Conservation (phyloP, 2,113 vertebrate genomes). For the Scomber japonicus region DNA sequence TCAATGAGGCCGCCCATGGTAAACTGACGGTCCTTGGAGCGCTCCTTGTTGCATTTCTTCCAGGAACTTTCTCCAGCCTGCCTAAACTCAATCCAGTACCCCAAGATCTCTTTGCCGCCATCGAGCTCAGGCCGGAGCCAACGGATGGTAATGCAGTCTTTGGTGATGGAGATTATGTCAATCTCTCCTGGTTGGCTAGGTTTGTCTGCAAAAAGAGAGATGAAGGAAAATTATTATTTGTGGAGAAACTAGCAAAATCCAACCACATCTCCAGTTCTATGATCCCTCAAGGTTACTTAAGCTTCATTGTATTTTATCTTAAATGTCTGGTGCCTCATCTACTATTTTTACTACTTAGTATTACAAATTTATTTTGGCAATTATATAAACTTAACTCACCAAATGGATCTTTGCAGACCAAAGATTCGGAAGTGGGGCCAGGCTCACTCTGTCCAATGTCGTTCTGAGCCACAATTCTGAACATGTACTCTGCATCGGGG, state of each 20-base stretch:
- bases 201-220: constrained; percentile 88
- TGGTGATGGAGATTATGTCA: constrained; percentile 94
- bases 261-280: no score
- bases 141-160: constrained; percentile 96
- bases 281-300: no score
- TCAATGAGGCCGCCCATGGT: constrained; percentile 96
- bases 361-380: not conserved
- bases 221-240: not conserved
- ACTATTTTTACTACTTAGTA: no score
- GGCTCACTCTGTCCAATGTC: constrained; percentile 95
- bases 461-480: constrained; percentile 96
- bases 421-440: constrained; percentile 91
- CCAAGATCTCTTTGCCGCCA: constrained; percentile 97
- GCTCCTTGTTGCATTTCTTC: constrained; percentile 98
- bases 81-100: constrained; percentile 98
- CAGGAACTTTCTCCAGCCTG: constrained; percentile 95
- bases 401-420: constrained; percentile 98
- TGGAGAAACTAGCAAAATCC: not conserved
- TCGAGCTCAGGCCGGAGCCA: constrained; percentile 96
- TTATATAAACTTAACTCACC: constrained; percentile 84
- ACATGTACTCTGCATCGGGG: constrained; percentile 97
- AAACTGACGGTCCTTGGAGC: constrained; percentile 95
- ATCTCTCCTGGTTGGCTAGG: constrained; percentile 98
- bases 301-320: no score
- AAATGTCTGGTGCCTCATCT: no score